These are phyloP conservation scores for Collichthys lucidus DNA, from an alignment of 2,113 vertebrate genomes.

Conservation along the genomic window DNA sequence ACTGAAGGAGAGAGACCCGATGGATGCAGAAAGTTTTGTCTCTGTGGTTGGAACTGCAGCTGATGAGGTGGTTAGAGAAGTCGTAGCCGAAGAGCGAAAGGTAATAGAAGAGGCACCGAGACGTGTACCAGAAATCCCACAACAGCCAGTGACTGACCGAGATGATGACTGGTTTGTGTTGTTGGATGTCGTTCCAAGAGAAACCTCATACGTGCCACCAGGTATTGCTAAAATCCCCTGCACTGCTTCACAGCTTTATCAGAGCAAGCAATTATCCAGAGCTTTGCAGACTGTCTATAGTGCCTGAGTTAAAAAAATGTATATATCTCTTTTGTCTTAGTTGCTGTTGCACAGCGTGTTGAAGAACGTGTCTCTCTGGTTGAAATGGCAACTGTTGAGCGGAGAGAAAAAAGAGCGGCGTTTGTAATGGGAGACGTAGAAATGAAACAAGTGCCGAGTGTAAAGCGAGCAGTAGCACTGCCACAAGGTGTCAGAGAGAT, in stretches of 20 bases:
- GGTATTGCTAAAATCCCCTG: conserved; percentile 45
- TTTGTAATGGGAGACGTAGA: conserved; percentile 24
- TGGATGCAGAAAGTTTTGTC: conserved; percentile 13
- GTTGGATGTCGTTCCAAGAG: conserved; percentile 58
- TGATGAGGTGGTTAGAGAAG: conserved; percentile 35
- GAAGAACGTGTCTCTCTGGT: conserved; percentile 24
- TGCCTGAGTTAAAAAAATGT: conserved; percentile 1
- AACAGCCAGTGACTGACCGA: conserved; percentile 10
- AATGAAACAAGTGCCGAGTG: conserved; percentile 15
- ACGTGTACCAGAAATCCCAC: conserved; percentile 19
- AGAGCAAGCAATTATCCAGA: conserved; percentile 9
- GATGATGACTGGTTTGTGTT: conserved; percentile 68
- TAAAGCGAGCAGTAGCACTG: not conserved
- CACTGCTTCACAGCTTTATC: not conserved
- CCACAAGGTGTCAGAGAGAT: conserved; percentile 29
- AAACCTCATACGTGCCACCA: conserved; percentile 44
- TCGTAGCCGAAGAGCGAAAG: conserved; percentile 41
- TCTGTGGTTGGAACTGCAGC: conserved; percentile 6
- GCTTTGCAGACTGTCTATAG: conserved; percentile 1
- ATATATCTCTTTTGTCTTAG: conserved; percentile 44
- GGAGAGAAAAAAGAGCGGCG: conserved; percentile 16
- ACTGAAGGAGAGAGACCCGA: not conserved
- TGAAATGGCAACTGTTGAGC: conserved; percentile 17
- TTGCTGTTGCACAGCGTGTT: conserved; percentile 15
- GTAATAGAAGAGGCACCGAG: conserved; percentile 11